Evolutionary conservation across 2,888 invertebrate genomes (phyloP).

Genomic region (Neria commutata): DNA sequence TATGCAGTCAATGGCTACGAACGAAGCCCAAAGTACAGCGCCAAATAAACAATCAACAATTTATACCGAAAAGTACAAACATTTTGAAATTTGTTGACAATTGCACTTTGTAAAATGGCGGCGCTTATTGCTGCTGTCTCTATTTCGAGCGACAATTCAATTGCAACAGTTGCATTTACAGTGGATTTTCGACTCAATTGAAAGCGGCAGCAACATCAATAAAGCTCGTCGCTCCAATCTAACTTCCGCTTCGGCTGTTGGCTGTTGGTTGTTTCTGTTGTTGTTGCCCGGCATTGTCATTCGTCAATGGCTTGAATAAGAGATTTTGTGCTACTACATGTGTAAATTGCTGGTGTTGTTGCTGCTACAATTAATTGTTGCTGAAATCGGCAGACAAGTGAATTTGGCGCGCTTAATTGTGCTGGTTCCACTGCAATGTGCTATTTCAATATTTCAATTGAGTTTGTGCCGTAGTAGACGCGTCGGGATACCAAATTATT

Average conservation of each 20-base stretch:
- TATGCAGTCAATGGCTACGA: not conserved
- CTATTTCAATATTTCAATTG: no score
- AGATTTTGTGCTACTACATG: no score
- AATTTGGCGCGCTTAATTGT: not conserved
- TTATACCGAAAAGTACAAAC: not conserved
- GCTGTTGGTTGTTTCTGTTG: no score
- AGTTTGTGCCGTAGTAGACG: no score
- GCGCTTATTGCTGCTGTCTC: no score
- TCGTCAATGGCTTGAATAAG: not conserved
- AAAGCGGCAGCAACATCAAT: not conserved
- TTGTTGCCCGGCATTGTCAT: no score
- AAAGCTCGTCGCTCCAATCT: not conserved
- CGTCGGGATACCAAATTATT: no score
- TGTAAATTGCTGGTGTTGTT: not conserved
- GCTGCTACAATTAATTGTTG: not conserved
- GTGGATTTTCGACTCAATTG: not conserved
- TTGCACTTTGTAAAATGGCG: not conserved
- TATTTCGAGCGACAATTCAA: no score
- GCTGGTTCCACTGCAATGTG: no score
- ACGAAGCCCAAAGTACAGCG: no score
- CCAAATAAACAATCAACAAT: not conserved
- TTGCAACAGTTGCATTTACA: not conserved
- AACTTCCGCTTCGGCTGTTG: not conserved
- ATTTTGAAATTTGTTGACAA: slow-evolving; percentile 4
- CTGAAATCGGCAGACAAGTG: not conserved